phyloP scores from a whole-genome alignment of 2,797 vertebrate species.

The Spea hammondii region DNA sequence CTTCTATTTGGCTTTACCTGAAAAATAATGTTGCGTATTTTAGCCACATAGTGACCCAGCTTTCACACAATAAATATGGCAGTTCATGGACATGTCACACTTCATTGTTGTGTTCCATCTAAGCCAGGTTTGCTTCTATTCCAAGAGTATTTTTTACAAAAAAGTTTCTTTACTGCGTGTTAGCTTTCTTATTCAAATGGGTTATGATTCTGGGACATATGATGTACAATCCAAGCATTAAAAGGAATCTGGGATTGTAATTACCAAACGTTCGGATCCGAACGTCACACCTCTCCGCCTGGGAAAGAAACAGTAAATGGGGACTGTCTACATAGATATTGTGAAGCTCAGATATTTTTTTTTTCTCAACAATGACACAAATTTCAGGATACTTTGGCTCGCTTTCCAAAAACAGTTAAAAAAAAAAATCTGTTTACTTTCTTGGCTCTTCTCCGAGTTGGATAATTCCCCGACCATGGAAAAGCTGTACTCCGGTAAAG shows the following conservation, averaged over 20 bases:
- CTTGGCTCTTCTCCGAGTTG: slow-evolving; percentile 55
- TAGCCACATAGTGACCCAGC: too few species aligned
- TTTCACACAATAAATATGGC: too few species aligned
- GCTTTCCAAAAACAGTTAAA: slow-evolving; percentile 20
- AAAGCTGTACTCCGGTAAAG: slow-evolving; percentile 53
- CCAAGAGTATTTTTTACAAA: background rate
- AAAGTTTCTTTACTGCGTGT: slow-evolving; percentile 34
- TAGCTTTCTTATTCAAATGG: slow-evolving; percentile 20
- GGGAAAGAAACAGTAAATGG: slow-evolving; percentile 37
- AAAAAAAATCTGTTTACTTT: slow-evolving; percentile 43
- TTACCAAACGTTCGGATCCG: slow-evolving; percentile 35
- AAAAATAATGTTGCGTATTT: too few species aligned
- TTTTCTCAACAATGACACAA: slow-evolving; percentile 47
- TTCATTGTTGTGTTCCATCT: too few species aligned
- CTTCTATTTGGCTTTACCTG: too few species aligned
- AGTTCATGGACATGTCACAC: too few species aligned
- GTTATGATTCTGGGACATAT: slow-evolving; percentile 35
- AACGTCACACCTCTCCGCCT: slow-evolving; percentile 50
- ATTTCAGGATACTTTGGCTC: slow-evolving; percentile 57
- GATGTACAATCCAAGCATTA: slow-evolving; percentile 44
- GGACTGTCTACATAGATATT: slow-evolving; percentile 33
- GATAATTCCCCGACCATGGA: slow-evolving; percentile 60
- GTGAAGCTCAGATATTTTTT: slow-evolving; percentile 46
- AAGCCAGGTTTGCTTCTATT: slow-evolving; percentile 2
- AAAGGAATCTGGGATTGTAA: slow-evolving; percentile 48